Evolutionary conservation across 2,888 invertebrate genomes (phyloP).

Genomic region (Aphidius colemani): DNA sequence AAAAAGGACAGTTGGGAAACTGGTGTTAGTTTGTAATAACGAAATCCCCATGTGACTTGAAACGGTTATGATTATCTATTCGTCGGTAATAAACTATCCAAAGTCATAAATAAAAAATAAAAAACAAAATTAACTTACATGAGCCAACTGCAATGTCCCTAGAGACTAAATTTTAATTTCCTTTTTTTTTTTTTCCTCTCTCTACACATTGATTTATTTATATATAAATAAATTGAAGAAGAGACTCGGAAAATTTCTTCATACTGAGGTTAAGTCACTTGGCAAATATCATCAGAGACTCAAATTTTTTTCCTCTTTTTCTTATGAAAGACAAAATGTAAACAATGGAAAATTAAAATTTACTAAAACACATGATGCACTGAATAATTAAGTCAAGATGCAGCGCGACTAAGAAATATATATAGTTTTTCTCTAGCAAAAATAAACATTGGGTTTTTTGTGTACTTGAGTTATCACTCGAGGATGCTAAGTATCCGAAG

Average conservation of each 20-base stretch:
- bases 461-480: constrained; percentile 7
- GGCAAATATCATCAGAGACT: no score
- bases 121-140: no score
- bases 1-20: background rate
- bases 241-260: no score
- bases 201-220: no score
- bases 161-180: no score
- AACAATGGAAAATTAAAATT: constrained; percentile 16
- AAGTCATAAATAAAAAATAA: no score
- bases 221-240: no score
- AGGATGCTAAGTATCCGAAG: constrained; percentile 6
- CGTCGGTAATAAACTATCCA: no score
- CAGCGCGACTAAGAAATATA: background rate
- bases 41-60: constrained; percentile 8
- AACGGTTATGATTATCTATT: background rate
- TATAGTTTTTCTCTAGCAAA: no score
- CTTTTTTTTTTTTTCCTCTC: no score
- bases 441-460: background rate
- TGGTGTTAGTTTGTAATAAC: constrained; percentile 8
- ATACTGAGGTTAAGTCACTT: no score
- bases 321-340: constrained; percentile 28
- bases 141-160: no score
- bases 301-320: background rate
- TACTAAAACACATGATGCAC: background rate
- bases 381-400: constrained; percentile 1